phyloP scores from a whole-genome alignment of 2,797 vertebrate genomes.

The Morus bassanus region DNA sequence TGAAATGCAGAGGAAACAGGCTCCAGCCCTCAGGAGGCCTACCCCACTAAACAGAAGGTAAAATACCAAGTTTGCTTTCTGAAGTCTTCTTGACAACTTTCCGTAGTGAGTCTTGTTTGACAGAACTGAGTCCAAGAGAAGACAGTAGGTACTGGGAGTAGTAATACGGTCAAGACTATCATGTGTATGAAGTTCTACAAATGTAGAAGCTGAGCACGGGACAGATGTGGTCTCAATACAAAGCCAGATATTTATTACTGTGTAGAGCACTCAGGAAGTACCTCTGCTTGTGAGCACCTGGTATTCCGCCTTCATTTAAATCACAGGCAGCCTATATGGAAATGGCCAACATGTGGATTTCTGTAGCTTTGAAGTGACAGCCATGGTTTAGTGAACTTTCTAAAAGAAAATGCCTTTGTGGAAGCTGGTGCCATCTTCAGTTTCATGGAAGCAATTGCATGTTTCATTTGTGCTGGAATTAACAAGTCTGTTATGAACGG shows the following conservation, averaged over 20 bases:
- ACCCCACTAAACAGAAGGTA: conserved; percentile 84
- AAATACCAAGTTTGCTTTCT: conserved; percentile 42
- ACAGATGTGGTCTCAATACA: background rate
- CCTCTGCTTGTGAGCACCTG: background rate
- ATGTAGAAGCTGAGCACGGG: background rate
- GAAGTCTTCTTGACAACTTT: background rate
- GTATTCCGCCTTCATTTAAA: background rate
- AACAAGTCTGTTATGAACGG: background rate
- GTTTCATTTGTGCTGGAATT: background rate
- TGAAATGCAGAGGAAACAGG: conserved; percentile 77
- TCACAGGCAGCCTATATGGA: background rate
- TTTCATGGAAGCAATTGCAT: background rate
- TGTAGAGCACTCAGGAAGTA: background rate
- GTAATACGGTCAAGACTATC: background rate
- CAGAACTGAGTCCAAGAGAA: background rate
- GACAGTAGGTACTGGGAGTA: background rate
- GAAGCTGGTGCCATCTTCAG: conserved; percentile 30
- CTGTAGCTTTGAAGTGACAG: background rate
- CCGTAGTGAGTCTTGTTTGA: background rate
- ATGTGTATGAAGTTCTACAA: background rate
- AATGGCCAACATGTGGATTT: background rate
- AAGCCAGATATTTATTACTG: background rate
- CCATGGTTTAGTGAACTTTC: background rate
- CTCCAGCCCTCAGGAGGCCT: conserved; percentile 74
- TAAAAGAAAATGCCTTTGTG: background rate